Conservation (phyloP, 35 echinoderm and acorn worm genomes). For the Ophioderma brevispina region DNA sequence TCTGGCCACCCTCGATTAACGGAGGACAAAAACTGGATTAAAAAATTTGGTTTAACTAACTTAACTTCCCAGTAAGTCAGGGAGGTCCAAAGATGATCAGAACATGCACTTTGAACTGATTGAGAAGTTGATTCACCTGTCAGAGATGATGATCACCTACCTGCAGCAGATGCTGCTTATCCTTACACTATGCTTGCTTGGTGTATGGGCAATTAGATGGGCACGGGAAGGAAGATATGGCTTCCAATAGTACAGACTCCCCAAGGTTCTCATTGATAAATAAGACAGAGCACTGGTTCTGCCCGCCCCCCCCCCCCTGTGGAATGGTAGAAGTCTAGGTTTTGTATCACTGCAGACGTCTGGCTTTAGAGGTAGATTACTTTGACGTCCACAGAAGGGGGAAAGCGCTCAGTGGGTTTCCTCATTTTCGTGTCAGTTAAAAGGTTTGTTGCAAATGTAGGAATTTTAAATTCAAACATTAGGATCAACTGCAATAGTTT, state of each 20-base stretch:
- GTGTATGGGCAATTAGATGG: conserved; percentile 60
- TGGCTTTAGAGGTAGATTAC: conserved; percentile 63
- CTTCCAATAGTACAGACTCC: conserved; percentile 84
- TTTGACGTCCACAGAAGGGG: conserved; percentile 55
- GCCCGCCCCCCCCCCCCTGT: no score
- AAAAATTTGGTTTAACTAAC: no score
- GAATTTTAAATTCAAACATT: no score
- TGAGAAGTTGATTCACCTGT: no score
- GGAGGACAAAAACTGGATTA: no score
- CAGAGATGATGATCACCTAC: no score
- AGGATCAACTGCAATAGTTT: no score
- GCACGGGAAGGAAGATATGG: conserved; percentile 64
- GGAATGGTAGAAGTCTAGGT: conserved; percentile 94
- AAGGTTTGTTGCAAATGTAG: no score
- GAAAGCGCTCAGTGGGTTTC: conserved; percentile 70
- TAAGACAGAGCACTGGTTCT: conserved; percentile 87
- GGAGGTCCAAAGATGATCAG: no score
- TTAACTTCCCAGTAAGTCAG: no score
- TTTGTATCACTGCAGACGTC: conserved; percentile 40
- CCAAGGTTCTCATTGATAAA: conserved; percentile 89
- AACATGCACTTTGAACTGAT: no score
- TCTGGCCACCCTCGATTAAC: no score
- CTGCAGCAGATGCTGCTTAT: conserved; percentile 95
- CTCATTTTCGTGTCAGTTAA: conserved; percentile 42
- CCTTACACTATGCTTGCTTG: conserved; percentile 77